Base-by-base conservation (phyloP, 2,797 vertebrate genomes). In the Poeciliopsis presidionis region DNA sequence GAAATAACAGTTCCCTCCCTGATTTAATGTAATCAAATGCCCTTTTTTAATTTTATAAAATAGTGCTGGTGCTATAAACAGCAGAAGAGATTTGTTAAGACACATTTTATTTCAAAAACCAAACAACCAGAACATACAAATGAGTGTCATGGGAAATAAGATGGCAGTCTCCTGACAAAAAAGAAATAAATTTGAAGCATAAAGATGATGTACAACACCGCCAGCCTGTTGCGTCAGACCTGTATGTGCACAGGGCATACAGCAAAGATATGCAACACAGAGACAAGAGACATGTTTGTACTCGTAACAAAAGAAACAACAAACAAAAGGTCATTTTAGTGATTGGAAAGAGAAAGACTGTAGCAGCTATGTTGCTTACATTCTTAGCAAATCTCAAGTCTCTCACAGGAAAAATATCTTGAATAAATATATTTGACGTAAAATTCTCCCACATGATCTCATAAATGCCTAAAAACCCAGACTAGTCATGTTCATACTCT, bases 261-360 rank as follows among this genome's bases (percentile, higher is more conserved):
- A 72, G 71, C 1, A 65, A 78, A 33, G n/a, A 63, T 47, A 30
- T 22, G 22, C 46, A 72, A 84, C 20, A 57, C 13, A 33, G 46
- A 45, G 75, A 72, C 39, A 46, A 0, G 28, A 43, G 43, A 7
- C 5, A 25, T 63, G 69, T 74, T 72, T 81, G 57, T 11, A 90
- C 53, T 63, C 55, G 20, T 0, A 81, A 79, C 76, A 73, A 33
- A 59, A 76, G 0, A 69, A 78, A 81, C 41, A 8, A n/a, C 83
- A 39, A 77, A n/a, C 18, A 47, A 71, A 84, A 82, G 25, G 76
- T 73, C 1, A 73, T 25, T 53, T 28, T 25, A 47, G 74, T 57
- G n/a, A 46, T 7, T 77, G 71, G 76, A 81, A 76, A 70, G 12
- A 59, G 81, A 77, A 55, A 25, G 7, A 55, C 11, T 28, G 25